Conservation (phyloP, 1,140 invertebrate genomes). For the Littorina saxatilis region DNA sequence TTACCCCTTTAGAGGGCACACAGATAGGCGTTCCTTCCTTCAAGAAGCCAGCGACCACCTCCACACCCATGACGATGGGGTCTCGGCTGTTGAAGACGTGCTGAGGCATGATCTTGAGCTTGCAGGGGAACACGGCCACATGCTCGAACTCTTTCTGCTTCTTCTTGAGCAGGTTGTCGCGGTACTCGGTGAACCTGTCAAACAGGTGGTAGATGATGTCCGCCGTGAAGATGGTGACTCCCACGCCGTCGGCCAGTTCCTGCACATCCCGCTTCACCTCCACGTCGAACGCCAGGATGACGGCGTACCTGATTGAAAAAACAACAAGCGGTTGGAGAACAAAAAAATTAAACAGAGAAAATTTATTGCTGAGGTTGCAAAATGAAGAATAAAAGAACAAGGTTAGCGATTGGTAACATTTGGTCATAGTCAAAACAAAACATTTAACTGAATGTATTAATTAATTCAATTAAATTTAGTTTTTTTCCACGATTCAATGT, state of each 20-base stretch:
- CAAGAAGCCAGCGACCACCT: conserved; percentile 95
- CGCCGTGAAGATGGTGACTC: conserved; percentile 98
- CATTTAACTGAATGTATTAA: no score
- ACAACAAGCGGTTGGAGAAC: conserved; percentile 52
- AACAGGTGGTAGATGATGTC: conserved; percentile 99
- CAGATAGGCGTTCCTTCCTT: conserved; percentile 98
- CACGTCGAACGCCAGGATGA: conserved; percentile 99
- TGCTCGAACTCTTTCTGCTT: conserved; percentile 96
- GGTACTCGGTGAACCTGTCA: conserved; percentile 96
- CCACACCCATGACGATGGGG: conserved; percentile 97
- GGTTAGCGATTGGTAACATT: neutral
- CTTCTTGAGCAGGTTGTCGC: conserved; percentile 94
- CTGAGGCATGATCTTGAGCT: conserved; percentile 90
- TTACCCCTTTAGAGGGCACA: conserved; percentile 92
- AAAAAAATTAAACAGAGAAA: neutral
- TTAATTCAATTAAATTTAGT: no score
- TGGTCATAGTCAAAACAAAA: no score
- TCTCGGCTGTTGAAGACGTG: conserved; percentile 98
- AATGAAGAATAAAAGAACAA: neutral
- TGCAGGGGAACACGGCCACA: conserved; percentile 98
- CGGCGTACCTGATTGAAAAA: conserved; percentile 93
- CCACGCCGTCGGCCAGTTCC: conserved; percentile 94
- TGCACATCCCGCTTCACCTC: conserved; percentile 98
- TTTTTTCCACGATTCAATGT: no score
- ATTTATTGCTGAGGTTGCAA: neutral